These are phyloP conservation scores for Furcula furcula DNA, from an alignment of 2,888 invertebrate species.

Conservation along the genomic window DNA sequence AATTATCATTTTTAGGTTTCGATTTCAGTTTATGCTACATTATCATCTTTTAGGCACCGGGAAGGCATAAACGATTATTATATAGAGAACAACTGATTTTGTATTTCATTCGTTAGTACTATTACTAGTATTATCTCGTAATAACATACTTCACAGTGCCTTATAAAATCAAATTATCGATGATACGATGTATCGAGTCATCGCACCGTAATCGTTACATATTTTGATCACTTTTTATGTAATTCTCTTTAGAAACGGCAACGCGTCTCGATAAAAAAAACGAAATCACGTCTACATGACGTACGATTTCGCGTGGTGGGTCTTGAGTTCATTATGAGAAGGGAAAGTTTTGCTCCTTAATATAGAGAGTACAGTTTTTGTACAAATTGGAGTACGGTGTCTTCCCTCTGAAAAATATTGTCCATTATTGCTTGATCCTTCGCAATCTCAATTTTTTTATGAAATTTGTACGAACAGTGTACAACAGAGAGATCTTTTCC, in stretches of 20 bases:
- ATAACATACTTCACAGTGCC: background rate
- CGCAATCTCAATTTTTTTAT: slow-evolving; percentile 31
- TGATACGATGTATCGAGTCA: slow-evolving; percentile 8
- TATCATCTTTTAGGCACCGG: slow-evolving; percentile 24
- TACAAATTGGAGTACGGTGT: slow-evolving; percentile 55
- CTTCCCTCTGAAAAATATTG: slow-evolving; percentile 48
- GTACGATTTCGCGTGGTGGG: slow-evolving; percentile 39
- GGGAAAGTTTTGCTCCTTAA: slow-evolving; percentile 47
- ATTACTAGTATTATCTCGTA: background rate
- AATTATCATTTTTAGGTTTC: slow-evolving; percentile 28
- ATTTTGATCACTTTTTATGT: slow-evolving; percentile 18
- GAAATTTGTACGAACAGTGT: slow-evolving; percentile 36
- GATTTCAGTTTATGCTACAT: slow-evolving; percentile 36
- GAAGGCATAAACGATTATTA: slow-evolving; percentile 16
- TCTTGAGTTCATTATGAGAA: slow-evolving; percentile 36
- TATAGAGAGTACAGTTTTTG: slow-evolving; percentile 46
- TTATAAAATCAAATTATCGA: slow-evolving; percentile 3
- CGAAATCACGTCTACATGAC: slow-evolving; percentile 16
- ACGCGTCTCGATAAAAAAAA: slow-evolving; percentile 17
- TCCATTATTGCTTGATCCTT: slow-evolving; percentile 38
- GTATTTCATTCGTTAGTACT: background rate
- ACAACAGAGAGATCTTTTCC: slow-evolving; percentile 35
- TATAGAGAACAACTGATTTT: background rate
- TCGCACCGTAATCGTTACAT: slow-evolving; percentile 13
- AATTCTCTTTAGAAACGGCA: slow-evolving; percentile 15